These are phyloP conservation scores for Uria lomvia DNA, from an alignment of 2,113 vertebrate genomes.

Conservation along the genomic window DNA sequence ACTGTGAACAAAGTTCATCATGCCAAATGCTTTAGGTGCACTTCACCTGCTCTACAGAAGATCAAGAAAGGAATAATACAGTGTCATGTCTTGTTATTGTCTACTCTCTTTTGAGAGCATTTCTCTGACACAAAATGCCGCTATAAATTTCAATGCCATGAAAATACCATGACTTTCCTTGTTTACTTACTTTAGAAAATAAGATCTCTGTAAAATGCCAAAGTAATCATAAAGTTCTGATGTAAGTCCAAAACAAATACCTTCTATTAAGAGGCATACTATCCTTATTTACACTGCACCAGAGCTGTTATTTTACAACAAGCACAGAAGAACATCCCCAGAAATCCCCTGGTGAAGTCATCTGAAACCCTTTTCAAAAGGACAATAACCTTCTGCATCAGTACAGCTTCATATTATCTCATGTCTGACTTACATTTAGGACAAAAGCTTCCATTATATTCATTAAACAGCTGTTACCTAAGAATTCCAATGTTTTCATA, in stretches of 20 bases:
- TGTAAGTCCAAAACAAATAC: background rate
- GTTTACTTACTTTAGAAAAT: background rate
- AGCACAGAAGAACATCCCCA: background rate
- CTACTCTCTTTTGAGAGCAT: background rate
- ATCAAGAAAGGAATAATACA: background rate
- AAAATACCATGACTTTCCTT: background rate
- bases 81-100: background rate
- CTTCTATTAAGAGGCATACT: background rate
- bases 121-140: background rate
- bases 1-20: background rate
- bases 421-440: background rate
- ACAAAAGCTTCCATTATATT: background rate
- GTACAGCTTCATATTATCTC: background rate
- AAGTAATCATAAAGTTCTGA: background rate
- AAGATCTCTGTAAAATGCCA: background rate
- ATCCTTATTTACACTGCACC: background rate
- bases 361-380: background rate
- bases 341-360: background rate
- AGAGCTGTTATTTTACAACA: background rate
- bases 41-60: background rate
- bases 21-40: background rate
- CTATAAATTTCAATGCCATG: background rate
- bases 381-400: constrained; percentile 8
- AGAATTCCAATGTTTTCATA: background rate
- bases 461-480: background rate